Base-by-base conservation (phyloP, 2,113 vertebrate genomes). In the Antechinus flavipes region DNA sequence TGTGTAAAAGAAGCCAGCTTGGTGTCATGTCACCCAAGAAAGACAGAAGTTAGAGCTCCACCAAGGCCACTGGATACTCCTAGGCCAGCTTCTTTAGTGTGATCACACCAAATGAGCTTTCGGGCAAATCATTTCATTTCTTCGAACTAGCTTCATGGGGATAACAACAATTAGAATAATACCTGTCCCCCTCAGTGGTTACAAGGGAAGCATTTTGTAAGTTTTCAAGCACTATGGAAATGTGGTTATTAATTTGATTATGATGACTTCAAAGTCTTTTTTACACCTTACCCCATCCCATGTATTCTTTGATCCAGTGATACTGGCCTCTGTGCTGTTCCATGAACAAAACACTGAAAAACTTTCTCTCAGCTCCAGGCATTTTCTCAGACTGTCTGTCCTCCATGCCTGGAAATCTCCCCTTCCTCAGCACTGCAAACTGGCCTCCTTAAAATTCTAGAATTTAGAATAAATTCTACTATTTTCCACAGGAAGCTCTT, bases 1-100 rank as follows among this genome's bases (percentile, higher is more conserved):
- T 91, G 91, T 96, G 50, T 94, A 42, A 96, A 92, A 96, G 91
- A 97, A 96, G 94, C 23, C 54, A 94, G 19, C 93, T 91, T 96
- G 68, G 76, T 55, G 42, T 93, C 94, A 90, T 30, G 91, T 95
- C 58, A 76, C 94, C 56, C 94, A 54, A 96, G 56, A 96, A 3
- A 96, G 30, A 23, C 27, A 91, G 49, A 93, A 19, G 91, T 92
- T 16, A 42, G 68, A 84, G 19, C 19, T 84, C 19, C 35, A 84
- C 42, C 68, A 84, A 84, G 35, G n/a, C 68, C 42, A 8, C 8
- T 42, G n/a, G n/a, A 6, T 84, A 1, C 19, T 6, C n/a, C 35
- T 19, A 84, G 68, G n/a, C 22, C 19, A 8, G 68, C n/a, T 84
- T 84, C 19, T 16, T n/a, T 42, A n/a, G n/a, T 8, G 19, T 84